Evolutionary conservation across 2,113 vertebrate genomes (phyloP).

Genomic region (Cephalopterus ornatus): DNA sequence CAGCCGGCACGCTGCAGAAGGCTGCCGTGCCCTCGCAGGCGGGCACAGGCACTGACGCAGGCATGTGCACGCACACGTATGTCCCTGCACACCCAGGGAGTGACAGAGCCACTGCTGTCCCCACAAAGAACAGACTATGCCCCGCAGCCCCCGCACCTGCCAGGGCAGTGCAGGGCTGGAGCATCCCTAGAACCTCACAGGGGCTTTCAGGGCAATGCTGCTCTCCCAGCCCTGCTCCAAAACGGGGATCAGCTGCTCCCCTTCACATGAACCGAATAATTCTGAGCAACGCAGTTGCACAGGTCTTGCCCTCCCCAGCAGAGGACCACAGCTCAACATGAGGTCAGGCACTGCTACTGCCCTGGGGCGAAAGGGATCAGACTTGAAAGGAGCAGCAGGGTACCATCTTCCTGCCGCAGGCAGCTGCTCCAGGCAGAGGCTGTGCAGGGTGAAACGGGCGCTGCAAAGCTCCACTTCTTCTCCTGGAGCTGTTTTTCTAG

Average conservation of each 20-base stretch:
- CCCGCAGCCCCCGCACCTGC: neutral
- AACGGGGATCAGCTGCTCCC: rapidly evolving
- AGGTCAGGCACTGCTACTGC: neutral
- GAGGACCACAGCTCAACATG: neutral
- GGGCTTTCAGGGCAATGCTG: neutral
- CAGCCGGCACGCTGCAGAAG: neutral
- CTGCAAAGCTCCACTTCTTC: neutral
- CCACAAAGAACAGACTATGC: neutral
- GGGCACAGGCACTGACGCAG: neutral
- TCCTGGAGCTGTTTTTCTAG: conserved; percentile 46
- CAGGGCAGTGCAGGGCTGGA: neutral
- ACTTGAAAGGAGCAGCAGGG: neutral
- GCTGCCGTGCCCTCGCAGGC: neutral
- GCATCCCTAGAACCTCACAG: neutral
- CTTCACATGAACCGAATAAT: rapidly evolving
- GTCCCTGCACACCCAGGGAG: neutral
- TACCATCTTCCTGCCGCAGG: neutral
- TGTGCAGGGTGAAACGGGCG: neutral
- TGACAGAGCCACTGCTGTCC: neutral
- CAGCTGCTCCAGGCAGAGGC: neutral
- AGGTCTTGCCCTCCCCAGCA: neutral
- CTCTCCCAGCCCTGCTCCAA: neutral
- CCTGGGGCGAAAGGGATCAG: neutral
- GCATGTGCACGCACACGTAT: neutral
- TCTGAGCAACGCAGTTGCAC: rapidly evolving